phyloP scores from a whole-genome alignment of 2,797 vertebrate species.

The Potorous gilbertii region DNA sequence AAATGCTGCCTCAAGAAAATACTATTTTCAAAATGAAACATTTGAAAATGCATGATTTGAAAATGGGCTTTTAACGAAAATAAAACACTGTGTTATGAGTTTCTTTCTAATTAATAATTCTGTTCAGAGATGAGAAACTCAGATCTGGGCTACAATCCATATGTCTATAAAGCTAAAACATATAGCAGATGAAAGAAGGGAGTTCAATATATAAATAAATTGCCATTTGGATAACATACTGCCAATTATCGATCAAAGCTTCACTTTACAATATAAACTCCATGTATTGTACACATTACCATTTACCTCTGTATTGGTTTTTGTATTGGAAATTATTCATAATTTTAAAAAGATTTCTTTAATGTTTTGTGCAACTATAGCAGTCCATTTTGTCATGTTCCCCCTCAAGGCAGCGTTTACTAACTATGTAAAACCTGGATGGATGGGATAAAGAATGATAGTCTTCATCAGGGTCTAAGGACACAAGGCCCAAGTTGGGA shows the following conservation, averaged over 20 bases:
- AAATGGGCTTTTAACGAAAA: slow-evolving; percentile 61
- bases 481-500: neutral
- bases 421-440: neutral
- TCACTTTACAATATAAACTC: neutral
- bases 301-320: neutral
- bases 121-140: slow-evolving; percentile 34
- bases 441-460: neutral
- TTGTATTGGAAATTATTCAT: neutral
- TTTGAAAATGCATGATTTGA: slow-evolving; percentile 54
- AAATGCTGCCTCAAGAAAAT: slow-evolving; percentile 22
- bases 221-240: neutral
- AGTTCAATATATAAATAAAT: slow-evolving; percentile 34
- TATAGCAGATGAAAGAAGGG: neutral
- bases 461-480: neutral
- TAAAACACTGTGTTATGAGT: slow-evolving; percentile 38
- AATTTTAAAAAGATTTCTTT: neutral
- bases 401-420: neutral
- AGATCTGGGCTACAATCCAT: slow-evolving; percentile 1
- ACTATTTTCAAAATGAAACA: slow-evolving; percentile 33
- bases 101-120: slow-evolving; percentile 44
- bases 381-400: neutral
- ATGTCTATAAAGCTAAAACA: slow-evolving; percentile 29
- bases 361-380: neutral
- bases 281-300: neutral
- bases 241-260: neutral